Percentiles rank a stretch among this genome's conserved stretches.
Conservation (phyloP, 2,797 vertebrate species). For the Centropyge bicolor region DNA sequence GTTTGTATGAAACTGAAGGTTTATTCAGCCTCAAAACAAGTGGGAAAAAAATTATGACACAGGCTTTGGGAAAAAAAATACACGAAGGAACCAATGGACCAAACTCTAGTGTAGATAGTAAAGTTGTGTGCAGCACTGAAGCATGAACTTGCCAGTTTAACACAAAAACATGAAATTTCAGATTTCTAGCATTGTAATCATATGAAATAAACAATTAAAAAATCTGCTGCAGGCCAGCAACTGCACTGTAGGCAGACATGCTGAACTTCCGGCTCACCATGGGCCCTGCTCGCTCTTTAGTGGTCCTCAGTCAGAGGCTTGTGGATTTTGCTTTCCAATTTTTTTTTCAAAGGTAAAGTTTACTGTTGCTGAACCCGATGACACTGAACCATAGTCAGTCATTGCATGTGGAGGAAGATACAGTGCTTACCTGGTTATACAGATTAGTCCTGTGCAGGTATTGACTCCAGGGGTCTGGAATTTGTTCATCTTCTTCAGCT, state of each 20-base stretch:
- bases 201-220: neutral
- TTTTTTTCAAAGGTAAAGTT: neutral
- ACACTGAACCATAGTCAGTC: neutral
- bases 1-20: neutral
- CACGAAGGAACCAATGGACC: no score
- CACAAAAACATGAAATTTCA: neutral
- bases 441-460: conserved; percentile 93
- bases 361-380: neutral
- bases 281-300: neutral
- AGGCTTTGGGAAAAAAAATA: neutral
- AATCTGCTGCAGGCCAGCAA: neutral
- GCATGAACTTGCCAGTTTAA: neutral
- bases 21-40: neutral
- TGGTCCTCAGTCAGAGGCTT: neutral
- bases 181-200: no score
- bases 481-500: conserved; percentile 92
- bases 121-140: neutral
- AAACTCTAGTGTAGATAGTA: neutral
- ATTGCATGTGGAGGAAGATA: neutral
- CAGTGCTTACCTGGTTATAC: conserved; percentile 88
- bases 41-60: neutral
- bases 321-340: neutral
- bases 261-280: neutral
- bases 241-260: no score
- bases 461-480: conserved; percentile 99